phyloP scores from a whole-genome alignment of 1,140 invertebrate species.

The Hyles euphorbiae region DNA sequence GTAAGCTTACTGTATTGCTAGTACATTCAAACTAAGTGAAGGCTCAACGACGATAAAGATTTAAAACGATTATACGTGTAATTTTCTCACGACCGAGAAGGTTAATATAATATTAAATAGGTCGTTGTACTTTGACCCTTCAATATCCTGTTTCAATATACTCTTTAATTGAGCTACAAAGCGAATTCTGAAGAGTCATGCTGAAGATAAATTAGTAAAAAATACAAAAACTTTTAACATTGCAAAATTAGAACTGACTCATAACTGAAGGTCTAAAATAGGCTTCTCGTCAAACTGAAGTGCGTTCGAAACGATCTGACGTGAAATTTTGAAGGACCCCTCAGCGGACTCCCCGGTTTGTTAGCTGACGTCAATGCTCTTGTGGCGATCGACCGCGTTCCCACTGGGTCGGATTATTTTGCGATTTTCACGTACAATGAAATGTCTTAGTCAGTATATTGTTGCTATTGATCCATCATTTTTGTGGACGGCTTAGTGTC shows the following conservation, averaged over 20 bases:
- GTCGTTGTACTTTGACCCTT: too few relatives aligned
- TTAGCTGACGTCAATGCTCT: slow-evolving; percentile 22
- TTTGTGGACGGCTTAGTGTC: too few relatives aligned
- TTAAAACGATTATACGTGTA: neutral
- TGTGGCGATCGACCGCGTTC: slow-evolving; percentile 8
- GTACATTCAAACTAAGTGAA: neutral
- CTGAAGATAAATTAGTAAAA: too few relatives aligned
- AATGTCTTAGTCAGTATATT: too few relatives aligned
- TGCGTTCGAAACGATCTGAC: slow-evolving; percentile 22
- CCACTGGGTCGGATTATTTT: slow-evolving; percentile 1
- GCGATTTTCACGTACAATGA: neutral
- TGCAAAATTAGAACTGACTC: slow-evolving; percentile 6
- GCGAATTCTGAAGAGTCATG: too few relatives aligned
- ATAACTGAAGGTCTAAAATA: slow-evolving; percentile 19
- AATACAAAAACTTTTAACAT: neutral
- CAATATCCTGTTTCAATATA: too few relatives aligned
- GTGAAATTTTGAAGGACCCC: slow-evolving; percentile 17
- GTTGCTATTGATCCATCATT: too few relatives aligned
- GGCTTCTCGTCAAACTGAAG: slow-evolving; percentile 16
- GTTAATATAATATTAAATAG: too few relatives aligned
- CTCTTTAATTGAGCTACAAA: too few relatives aligned
- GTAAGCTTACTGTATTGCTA: too few relatives aligned
- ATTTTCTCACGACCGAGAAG: too few relatives aligned
- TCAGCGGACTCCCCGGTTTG: slow-evolving; percentile 14
- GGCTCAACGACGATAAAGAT: neutral